phyloP scores from a whole-genome alignment of 2,113 vertebrate genomes.

The Albula glossodonta region DNA sequence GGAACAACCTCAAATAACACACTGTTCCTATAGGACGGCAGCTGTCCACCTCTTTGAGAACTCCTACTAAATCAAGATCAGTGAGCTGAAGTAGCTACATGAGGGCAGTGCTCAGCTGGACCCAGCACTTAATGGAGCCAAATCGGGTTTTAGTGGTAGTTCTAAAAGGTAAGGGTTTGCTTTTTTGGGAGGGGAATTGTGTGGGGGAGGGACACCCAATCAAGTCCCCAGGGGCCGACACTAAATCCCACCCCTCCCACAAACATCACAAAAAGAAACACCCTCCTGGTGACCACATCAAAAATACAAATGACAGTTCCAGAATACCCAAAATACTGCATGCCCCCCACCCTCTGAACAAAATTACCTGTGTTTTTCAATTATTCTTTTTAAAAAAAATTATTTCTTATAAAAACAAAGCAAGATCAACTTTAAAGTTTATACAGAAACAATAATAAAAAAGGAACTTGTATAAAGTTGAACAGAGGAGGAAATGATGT shows the following conservation, averaged over 20 bases:
- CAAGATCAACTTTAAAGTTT: too few relatives aligned
- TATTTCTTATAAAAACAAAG: neutral
- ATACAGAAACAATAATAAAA: too few relatives aligned
- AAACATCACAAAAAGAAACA: conserved; percentile 34
- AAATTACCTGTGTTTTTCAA: conserved; percentile 12
- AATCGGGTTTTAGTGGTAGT: neutral
- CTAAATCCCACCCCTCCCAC: conserved; percentile 21
- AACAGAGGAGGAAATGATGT: neutral
- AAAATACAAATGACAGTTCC: conserved; percentile 37
- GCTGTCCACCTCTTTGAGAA: too few relatives aligned
- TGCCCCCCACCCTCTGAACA: conserved; percentile 41
- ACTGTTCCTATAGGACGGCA: too few relatives aligned
- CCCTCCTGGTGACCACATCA: conserved; percentile 36
- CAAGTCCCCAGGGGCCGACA: neutral
- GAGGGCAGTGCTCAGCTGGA: too few relatives aligned
- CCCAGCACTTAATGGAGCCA: neutral
- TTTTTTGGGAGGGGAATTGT: neutral
- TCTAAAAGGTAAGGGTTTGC: neutral
- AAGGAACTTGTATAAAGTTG: too few relatives aligned
- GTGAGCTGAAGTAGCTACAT: too few relatives aligned
- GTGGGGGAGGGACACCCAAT: neutral
- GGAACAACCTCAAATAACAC: too few relatives aligned
- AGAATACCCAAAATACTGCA: conserved; percentile 34
- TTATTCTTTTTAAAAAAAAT: neutral
- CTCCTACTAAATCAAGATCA: too few relatives aligned